Evolutionary conservation across 1,140 invertebrate species (phyloP).

Genomic region (Leptoteleia sp.): DNA sequence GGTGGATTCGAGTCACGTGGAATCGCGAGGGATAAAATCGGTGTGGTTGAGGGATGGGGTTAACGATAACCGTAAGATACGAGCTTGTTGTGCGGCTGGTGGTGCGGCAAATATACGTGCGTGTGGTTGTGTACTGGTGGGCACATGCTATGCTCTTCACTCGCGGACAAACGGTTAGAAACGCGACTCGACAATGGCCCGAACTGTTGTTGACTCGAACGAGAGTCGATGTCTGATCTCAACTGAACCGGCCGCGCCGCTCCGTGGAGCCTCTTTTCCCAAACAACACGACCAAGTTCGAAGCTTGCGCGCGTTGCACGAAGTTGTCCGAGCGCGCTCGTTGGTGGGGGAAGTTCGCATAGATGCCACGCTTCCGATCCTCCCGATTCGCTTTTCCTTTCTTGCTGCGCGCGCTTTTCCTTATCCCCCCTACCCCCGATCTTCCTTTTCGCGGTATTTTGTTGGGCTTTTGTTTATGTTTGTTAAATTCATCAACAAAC

Average conservation of each 20-base stretch:
- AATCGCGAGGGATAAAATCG: conserved; percentile 21
- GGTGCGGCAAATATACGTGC: conserved; percentile 71
- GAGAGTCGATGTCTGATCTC: conserved; percentile 51
- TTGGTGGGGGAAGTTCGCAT: conserved; percentile 11
- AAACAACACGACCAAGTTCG: conserved; percentile 46
- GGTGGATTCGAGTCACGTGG: conserved; percentile 51
- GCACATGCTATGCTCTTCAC: conserved; percentile 77
- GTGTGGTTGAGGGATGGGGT: conserved; percentile 21
- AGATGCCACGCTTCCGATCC: conserved; percentile 11
- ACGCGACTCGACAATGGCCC: conserved; percentile 50
- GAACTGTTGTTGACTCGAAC: conserved; percentile 35
- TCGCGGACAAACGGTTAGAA: conserved; percentile 64
- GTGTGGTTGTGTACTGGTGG: conserved; percentile 71
- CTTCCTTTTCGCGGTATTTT: no score
- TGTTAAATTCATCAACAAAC: no score
- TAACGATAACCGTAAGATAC: conserved; percentile 78
- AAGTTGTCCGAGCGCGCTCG: conserved; percentile 34
- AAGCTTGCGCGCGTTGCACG: conserved; percentile 52
- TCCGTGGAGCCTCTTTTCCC: conserved; percentile 41
- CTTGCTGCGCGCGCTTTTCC: no score
- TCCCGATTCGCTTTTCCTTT: no score
- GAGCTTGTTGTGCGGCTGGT: conserved; percentile 74
- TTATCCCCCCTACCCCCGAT: no score
- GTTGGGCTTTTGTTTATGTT: no score
- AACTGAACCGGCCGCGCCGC: conserved; percentile 40